Evolutionary conservation across 1,140 invertebrate genomes (phyloP), one percentile per base, ranked within the genome.

Genomic region (Papilio polytes): DNA sequence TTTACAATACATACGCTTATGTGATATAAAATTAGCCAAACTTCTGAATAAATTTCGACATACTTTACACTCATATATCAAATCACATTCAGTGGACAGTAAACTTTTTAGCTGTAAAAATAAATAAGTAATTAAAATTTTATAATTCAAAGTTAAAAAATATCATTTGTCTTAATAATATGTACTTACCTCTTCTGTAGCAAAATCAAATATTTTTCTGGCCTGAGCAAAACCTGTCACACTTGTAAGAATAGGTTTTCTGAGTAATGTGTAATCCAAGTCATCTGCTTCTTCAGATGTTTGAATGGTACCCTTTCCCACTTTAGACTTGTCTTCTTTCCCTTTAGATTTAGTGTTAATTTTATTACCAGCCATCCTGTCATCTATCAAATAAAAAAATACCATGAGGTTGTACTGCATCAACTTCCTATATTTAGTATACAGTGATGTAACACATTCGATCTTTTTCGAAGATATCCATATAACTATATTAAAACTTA

Each of bases 1-100:
- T 83, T 91, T 95, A 88, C 98, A 98, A 87, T 97, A 98, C 51
- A 96, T 95, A 79, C 98, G 94, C 92, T 98, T 98, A 87, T 98
- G 98, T 63, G 97, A 97, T 82, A 98, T 96, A 87, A 98, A 98
- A 94, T 98, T 98, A 0, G 97, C 96, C 80, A 98, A 94, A 87
- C 97, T 97, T 86, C 98, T 96, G 92, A 98, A 98, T 85, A 98
- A 95, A 90, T 97, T 98, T n/a, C 96, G 95, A 90, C 98, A 98
- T 41, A 98, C 96, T 91, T 97, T 97, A 91, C 98, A 98, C 92
- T 98, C 98, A 89, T 98, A 97, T 85, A 98, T 96, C 66, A 98
- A 90, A 89, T 98, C 97, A 95, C 98, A 98, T 95, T 98, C 98
- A 88, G 97, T 96, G 18, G 96, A 93, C 9, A 98, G 93, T 56